Percentiles rank a stretch among this genome's conserved stretches.
Evolutionary conservation across 1,140 invertebrate genomes (phyloP).

Genomic region (Colletes latitarsis): DNA sequence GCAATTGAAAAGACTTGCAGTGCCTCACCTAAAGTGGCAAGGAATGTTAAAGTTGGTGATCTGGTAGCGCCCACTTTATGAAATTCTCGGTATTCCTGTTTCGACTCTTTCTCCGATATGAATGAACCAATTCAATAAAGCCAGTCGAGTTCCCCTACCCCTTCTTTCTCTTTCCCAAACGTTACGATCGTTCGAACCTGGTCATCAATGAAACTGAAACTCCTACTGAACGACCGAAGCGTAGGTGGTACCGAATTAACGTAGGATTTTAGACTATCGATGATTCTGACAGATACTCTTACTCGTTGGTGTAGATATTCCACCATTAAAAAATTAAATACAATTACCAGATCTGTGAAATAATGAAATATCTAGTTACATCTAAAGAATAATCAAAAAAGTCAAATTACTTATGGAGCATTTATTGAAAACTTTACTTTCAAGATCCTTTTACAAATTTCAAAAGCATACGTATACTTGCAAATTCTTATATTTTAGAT

Average conservation of each 20-base stretch:
- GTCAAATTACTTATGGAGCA: too few relatives aligned
- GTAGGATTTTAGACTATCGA: conserved; percentile 60
- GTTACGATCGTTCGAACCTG: conserved; percentile 50
- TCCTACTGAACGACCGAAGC: conserved; percentile 52
- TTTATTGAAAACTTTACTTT: too few relatives aligned
- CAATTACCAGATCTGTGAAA: too few relatives aligned
- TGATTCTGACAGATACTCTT: conserved; percentile 56
- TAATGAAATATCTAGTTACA: too few relatives aligned
- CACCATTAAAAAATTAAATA: background rate
- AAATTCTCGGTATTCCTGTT: conserved; percentile 61
- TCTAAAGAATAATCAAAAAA: too few relatives aligned
- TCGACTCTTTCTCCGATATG: conserved; percentile 61
- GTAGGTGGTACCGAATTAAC: conserved; percentile 61
- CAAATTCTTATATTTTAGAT: too few relatives aligned
- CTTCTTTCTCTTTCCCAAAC: conserved; percentile 21
- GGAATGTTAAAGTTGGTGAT: conserved; percentile 38
- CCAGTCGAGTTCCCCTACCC: background rate
- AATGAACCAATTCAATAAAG: conserved; percentile 53
- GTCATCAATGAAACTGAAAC: conserved; percentile 64
- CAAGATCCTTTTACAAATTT: too few relatives aligned
- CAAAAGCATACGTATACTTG: too few relatives aligned
- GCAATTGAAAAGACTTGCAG: conserved; percentile 13
- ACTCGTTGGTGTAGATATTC: conserved; percentile 40
- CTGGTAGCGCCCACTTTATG: conserved; percentile 51
- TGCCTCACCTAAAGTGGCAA: conserved; percentile 47